Conservation (phyloP, 1,140 invertebrate genomes). For the Proales similis region DNA sequence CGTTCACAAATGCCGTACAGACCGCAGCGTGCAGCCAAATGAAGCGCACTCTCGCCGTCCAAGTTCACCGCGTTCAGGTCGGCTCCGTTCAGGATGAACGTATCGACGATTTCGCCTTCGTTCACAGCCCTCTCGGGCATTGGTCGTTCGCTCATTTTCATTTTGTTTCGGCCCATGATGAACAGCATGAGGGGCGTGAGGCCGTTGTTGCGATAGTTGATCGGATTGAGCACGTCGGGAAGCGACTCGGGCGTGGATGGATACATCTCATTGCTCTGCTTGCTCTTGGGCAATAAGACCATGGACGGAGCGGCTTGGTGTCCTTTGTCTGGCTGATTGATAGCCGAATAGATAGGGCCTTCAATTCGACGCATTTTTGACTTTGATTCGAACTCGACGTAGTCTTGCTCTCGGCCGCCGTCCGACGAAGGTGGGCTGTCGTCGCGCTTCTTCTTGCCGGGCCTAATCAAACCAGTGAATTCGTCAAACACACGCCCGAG, state of each 20-base stretch:
- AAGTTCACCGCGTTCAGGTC: constrained; percentile 76
- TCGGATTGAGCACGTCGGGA: constrained; percentile 14
- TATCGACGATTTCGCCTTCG: constrained; percentile 20
- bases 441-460: not conserved
- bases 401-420: too few species aligned
- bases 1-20: constrained; percentile 16
- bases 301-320: not conserved
- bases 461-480: not conserved
- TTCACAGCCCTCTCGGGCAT: not conserved
- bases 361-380: constrained; percentile 8
- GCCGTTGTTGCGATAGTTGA: constrained; percentile 10
- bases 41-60: constrained; percentile 59
- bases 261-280: constrained; percentile 6
- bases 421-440: constrained; percentile 1
- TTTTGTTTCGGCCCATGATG: constrained; percentile 3
- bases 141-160: too few species aligned
- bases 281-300: not conserved
- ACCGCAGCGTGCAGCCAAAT: constrained; percentile 48
- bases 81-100: constrained; percentile 69
- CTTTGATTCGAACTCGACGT: constrained; percentile 6
- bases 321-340: not conserved
- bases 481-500: not conserved
- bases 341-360: not conserved
- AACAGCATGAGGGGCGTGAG: constrained; percentile 28
- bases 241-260: constrained; percentile 30